A percentile compares a stretch with the other conserved stretches of the same genome.
Conservation (phyloP, 2,888 invertebrate genomes). For the Ormyrus nitidulus region DNA sequence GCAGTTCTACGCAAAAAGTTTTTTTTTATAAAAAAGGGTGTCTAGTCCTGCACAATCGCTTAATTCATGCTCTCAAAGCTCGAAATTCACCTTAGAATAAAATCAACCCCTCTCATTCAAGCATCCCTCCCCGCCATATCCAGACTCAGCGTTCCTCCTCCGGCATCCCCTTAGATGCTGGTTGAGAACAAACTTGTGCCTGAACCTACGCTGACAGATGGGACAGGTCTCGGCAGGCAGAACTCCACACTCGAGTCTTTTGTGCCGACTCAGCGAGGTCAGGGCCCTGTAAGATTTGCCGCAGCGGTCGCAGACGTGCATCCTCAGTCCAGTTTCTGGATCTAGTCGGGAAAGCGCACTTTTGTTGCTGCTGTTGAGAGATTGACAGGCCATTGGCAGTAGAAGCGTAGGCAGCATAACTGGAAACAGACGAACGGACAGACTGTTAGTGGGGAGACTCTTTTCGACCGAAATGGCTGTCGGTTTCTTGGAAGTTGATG, state of each 20-base stretch:
- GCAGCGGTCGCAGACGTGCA: conserved; percentile 70
- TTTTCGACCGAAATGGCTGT: no score
- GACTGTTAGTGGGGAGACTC: no score
- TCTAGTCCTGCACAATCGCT: no score
- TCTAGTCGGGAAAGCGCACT: not conserved
- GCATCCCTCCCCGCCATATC: no score
- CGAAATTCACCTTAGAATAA: no score
- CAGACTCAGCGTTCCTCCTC: conserved; percentile 35
- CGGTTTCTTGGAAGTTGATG: no score
- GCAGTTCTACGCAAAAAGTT: no score
- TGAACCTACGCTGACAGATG: conserved; percentile 74
- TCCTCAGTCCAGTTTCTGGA: not conserved
- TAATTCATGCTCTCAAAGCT: no score
- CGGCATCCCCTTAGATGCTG: conserved; percentile 70
- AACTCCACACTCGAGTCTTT: conserved; percentile 75
- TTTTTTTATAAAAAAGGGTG: no score
- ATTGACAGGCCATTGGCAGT: not conserved
- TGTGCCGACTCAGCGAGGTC: conserved; percentile 75
- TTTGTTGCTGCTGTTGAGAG: not conserved
- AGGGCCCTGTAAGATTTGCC: conserved; percentile 73
- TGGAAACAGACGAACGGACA: not conserved
- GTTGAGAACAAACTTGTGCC: conserved; percentile 74
- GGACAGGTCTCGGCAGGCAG: conserved; percentile 73
- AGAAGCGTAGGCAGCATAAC: not conserved
- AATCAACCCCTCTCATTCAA: no score